Evolutionary conservation across 2,113 vertebrate genomes (phyloP).

Genomic region (Macrotus californicus): DNA sequence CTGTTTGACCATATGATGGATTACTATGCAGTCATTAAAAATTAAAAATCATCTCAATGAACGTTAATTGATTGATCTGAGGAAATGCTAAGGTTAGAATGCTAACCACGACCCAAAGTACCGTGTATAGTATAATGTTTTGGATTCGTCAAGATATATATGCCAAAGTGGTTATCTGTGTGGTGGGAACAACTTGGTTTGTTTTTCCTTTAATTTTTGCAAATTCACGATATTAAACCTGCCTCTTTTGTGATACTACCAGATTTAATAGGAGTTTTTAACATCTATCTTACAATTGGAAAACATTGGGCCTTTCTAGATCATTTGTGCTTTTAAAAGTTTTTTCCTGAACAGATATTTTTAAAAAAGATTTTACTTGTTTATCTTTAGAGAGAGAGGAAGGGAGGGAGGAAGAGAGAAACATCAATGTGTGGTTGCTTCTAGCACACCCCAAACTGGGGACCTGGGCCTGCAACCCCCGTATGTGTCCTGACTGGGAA

Average conservation of each 20-base stretch:
- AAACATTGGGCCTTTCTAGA: neutral
- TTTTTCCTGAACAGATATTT: neutral
- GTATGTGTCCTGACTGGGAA: too few species aligned
- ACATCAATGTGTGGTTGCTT: too few species aligned
- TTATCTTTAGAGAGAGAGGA: too few species aligned
- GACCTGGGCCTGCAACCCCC: too few species aligned
- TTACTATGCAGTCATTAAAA: neutral
- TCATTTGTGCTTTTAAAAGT: neutral
- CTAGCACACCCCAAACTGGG: too few species aligned
- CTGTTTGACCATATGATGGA: neutral
- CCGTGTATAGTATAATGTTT: too few species aligned
- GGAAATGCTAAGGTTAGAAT: neutral
- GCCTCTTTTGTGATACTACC: neutral
- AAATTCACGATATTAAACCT: neutral
- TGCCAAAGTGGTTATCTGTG: neutral
- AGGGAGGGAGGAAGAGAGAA: too few species aligned
- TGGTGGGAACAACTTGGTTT: neutral
- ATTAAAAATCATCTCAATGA: neutral
- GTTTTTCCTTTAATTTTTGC: neutral
- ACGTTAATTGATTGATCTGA: neutral
- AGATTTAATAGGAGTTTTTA: neutral
- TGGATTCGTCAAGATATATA: neutral
- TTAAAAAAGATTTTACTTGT: neutral
- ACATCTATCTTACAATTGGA: neutral
- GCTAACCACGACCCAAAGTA: neutral